Percentiles rank a stretch among this genome's conserved stretches.
Evolutionary conservation across 2,888 invertebrate species (phyloP).

Genomic region (Lithophane semibrunnea): DNA sequence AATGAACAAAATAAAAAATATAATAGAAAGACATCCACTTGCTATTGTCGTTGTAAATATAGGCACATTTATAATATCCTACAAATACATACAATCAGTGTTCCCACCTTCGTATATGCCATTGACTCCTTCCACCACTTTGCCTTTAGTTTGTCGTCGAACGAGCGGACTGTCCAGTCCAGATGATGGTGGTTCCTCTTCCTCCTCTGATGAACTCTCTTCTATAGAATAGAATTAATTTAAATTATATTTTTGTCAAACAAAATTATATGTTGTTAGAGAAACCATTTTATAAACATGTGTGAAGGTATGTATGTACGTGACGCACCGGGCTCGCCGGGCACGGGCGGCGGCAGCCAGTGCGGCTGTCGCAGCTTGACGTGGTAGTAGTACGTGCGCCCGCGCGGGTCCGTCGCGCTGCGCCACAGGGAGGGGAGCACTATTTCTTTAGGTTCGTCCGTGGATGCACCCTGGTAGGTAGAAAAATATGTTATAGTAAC

Average conservation of each 20-base stretch:
- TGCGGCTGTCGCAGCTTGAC: constrained; percentile 94
- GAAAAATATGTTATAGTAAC: background rate
- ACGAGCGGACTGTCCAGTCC: constrained; percentile 80
- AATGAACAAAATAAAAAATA: background rate
- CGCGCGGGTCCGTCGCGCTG: constrained; percentile 94
- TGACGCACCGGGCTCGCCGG: constrained; percentile 43
- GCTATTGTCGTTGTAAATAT: constrained; percentile 2
- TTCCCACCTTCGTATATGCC: constrained; percentile 87
- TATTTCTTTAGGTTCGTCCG: constrained; percentile 74
- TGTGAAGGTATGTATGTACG: too few relatives aligned
- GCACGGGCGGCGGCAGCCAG: constrained; percentile 90
- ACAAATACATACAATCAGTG: constrained; percentile 54
- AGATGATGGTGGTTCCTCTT: constrained; percentile 77
- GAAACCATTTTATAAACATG: background rate
- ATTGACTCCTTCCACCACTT: constrained; percentile 87
- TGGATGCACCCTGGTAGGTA: background rate
- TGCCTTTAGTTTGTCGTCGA: constrained; percentile 79
- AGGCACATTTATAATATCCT: constrained; percentile 3
- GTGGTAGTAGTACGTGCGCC: constrained; percentile 98
- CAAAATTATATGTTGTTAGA: too few relatives aligned
- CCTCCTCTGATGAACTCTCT: constrained; percentile 85
- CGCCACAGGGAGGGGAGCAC: constrained; percentile 97
- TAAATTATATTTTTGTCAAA: too few relatives aligned
- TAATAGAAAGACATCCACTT: constrained; percentile 5
- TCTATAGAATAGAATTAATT: constrained; percentile 64